Percentiles rank a stretch among this genome's conserved stretches.
phyloP scores from a whole-genome alignment of 2,888 invertebrate genomes.

The Plebejus anna region DNA sequence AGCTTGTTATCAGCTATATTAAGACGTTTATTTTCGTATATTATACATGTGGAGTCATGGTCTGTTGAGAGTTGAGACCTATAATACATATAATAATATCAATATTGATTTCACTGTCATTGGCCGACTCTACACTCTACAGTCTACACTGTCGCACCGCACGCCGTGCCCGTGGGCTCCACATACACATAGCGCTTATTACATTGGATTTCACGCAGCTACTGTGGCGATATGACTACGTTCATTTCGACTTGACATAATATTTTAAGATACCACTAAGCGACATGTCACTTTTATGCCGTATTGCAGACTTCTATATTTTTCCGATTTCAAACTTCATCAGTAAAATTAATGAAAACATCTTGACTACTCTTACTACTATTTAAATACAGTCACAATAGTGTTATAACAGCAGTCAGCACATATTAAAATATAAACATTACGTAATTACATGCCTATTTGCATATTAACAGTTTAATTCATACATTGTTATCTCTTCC shows the following conservation, averaged over 20 bases:
- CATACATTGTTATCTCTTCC: background rate
- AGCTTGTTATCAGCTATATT: background rate
- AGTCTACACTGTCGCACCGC: background rate
- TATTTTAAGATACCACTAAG: no score
- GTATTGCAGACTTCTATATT: no score
- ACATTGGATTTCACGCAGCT: no score
- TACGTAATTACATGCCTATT: background rate
- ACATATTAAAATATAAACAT: background rate
- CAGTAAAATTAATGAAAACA: no score
- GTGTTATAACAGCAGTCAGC: background rate
- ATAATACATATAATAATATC: no score
- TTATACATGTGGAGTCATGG: background rate
- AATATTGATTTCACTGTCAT: background rate
- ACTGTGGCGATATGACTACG: no score
- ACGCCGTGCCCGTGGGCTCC: background rate
- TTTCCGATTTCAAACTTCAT: no score
- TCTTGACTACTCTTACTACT: background rate
- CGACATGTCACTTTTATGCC: no score
- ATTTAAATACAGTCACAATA: background rate
- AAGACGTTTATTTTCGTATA: no score
- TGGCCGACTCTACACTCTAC: background rate
- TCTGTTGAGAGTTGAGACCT: background rate
- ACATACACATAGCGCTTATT: background rate
- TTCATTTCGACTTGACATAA: no score
- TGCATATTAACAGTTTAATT: constrained; percentile 4